These are phyloP conservation scores for Acleris literana DNA, from an alignment of 2,888 invertebrate genomes.

Conservation along the genomic window DNA sequence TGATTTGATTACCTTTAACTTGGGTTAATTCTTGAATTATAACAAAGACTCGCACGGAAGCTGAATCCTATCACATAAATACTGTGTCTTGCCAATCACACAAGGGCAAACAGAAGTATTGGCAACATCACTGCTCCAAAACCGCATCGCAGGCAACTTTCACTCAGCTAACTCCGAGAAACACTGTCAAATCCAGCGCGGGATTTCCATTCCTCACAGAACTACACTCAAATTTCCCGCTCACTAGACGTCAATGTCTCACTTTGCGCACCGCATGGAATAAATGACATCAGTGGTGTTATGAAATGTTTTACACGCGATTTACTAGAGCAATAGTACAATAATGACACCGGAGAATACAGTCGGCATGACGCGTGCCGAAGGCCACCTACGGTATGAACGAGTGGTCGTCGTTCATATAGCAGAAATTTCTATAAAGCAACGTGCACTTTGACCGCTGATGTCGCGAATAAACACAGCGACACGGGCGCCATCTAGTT, in stretches of 20 bases:
- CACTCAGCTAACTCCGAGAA: constrained; percentile 51
- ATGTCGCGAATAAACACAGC: constrained; percentile 51
- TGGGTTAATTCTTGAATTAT: constrained; percentile 16
- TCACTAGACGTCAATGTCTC: constrained; percentile 64
- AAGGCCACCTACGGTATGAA: constrained; percentile 46
- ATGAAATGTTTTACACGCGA: constrained; percentile 49
- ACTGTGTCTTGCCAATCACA: constrained; percentile 69
- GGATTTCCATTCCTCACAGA: constrained; percentile 40
- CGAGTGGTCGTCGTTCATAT: constrained; percentile 49
- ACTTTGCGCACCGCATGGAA: constrained; percentile 42
- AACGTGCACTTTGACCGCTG: constrained; percentile 62
- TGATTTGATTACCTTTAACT: constrained; percentile 14
- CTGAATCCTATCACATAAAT: constrained; percentile 55
- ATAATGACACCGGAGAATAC: constrained; percentile 23
- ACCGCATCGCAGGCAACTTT: constrained; percentile 69
- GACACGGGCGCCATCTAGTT: constrained; percentile 56
- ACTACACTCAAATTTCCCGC: constrained; percentile 65
- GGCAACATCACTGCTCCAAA: constrained; percentile 61
- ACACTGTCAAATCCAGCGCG: constrained; percentile 37
- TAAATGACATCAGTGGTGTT: constrained; percentile 41
- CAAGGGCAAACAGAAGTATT: constrained; percentile 58
- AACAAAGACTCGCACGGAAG: constrained; percentile 55
- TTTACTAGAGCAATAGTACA: constrained; percentile 39
- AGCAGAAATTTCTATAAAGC: constrained; percentile 48
- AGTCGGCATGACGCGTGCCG: constrained; percentile 39